Base-by-base conservation (phyloP, 1,140 invertebrate genomes). In the Dinoponera quadriceps region DNA sequence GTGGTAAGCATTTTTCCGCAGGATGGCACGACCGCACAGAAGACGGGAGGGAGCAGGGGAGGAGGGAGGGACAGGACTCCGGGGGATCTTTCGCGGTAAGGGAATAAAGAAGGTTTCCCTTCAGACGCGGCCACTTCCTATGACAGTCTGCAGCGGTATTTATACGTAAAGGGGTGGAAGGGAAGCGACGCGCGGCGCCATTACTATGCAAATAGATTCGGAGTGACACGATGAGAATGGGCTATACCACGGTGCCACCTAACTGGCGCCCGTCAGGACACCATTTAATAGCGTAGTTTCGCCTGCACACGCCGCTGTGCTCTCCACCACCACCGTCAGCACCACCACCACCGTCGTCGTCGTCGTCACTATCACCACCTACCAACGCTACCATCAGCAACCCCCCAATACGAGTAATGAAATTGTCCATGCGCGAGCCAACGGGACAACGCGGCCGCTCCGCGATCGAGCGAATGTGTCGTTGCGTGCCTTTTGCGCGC, bases 151-250 rank as follows among this genome's bases (percentile, higher is more conserved):
- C 69, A 48, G 72, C 82, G 73, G 86, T 87, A 85, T 88, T 88
- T 88, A 82, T 68, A 82, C 86, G 86, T 82, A 69, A 84, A 84
- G 86, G 49, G 38, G 14, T 49, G n/a, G 33, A 54, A 49, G 49
- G 84, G 83, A 81, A 85, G 88, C 90, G 88, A 73, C 62, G 75
- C 54, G 38, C 49, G 83, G 51, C 83, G 85, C 90, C 91, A 93
- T 94, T 93, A 94, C 91, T 93, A 94, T 94, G 93, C 93, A 94
- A 93, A 94, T 94, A 93, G 92, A 93, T 94, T 93, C 93, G 84
- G 85, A 91, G 90, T 91, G 91, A 93, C 90, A 91, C 90, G 87
- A 90, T 72, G 91, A 91, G 91, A 93, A 93, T 90, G 89, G 87
- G 89, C 89, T 88, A 88, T 82, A 88, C 62, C 83, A 84, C 81